Evolutionary conservation across 2,888 invertebrate species (phyloP).

Genomic region (Spisula subtruncata): DNA sequence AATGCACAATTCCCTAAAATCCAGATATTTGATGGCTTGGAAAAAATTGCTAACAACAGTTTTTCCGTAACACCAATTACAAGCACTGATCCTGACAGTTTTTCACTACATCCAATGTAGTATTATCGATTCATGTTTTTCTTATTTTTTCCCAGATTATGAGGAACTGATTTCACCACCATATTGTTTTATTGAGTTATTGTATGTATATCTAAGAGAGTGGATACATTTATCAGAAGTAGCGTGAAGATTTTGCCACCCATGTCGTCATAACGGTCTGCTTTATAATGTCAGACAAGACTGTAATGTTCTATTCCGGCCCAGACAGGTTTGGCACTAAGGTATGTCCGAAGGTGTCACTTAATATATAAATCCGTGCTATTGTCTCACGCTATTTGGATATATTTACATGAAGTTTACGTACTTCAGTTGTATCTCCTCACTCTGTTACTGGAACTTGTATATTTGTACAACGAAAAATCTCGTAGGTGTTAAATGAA

Average conservation of each 20-base stretch:
- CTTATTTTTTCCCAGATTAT: background rate
- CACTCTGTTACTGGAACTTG: no score
- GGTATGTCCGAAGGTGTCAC: background rate
- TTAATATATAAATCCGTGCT: background rate
- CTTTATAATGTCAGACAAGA: background rate
- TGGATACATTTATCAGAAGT: background rate
- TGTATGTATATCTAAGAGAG: slow-evolving; percentile 19
- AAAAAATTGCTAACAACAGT: background rate
- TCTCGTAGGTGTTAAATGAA: no score
- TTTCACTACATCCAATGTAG: slow-evolving; percentile 18
- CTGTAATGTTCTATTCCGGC: background rate
- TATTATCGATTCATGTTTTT: background rate
- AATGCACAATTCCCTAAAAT: background rate
- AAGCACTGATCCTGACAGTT: background rate
- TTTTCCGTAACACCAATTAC: slow-evolving; percentile 28
- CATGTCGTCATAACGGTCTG: background rate
- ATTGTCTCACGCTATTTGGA: background rate
- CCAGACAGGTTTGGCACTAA: background rate
- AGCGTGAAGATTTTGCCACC: slow-evolving; percentile 1
- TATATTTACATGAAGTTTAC: background rate
- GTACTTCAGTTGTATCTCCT: no score
- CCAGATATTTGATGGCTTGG: background rate
- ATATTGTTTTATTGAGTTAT: background rate
- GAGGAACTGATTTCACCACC: background rate
- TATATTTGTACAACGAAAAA: background rate